Conservation (phyloP, 2,888 invertebrate genomes). For the Gastrophysa polygoni region DNA sequence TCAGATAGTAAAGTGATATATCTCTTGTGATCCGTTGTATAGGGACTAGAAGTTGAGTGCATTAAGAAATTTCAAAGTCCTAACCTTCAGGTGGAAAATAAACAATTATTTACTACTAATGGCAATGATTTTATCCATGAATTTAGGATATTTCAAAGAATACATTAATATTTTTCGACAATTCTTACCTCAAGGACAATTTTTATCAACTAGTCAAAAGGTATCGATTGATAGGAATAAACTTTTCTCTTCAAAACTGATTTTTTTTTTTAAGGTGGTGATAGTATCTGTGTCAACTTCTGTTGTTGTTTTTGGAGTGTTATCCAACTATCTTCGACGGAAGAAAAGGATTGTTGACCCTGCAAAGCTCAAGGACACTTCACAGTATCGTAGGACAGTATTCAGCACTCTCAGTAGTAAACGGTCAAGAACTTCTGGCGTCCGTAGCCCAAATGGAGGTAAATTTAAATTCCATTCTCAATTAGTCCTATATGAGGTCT, state of each 20-base stretch:
- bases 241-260: neutral
- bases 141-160: slow-evolving; percentile 63
- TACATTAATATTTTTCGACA: slow-evolving; percentile 64
- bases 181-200: slow-evolving; percentile 56
- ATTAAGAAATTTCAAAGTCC: neutral
- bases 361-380: slow-evolving; percentile 27
- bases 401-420: slow-evolving; percentile 59
- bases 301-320: slow-evolving; percentile 79
- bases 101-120: slow-evolving; percentile 12
- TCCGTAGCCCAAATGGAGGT: slow-evolving; percentile 73
- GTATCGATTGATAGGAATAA: slow-evolving; percentile 56
- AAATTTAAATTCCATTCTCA: slow-evolving; percentile 23
- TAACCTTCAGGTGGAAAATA: slow-evolving; percentile 27
- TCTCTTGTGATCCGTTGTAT: neutral
- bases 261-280: slow-evolving; percentile 63
- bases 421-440: slow-evolving; percentile 65
- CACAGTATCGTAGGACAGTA: slow-evolving; percentile 63
- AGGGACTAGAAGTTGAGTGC: neutral
- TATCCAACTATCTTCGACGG: slow-evolving; percentile 80
- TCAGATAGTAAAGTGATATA: neutral
- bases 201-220: slow-evolving; percentile 73
- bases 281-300: slow-evolving; percentile 78
- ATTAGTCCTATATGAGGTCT: neutral
- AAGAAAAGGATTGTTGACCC: slow-evolving; percentile 69
- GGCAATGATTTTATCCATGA: slow-evolving; percentile 59